Evolutionary conservation across 2,888 invertebrate species (phyloP).

Genomic region (Lithodes maja): DNA sequence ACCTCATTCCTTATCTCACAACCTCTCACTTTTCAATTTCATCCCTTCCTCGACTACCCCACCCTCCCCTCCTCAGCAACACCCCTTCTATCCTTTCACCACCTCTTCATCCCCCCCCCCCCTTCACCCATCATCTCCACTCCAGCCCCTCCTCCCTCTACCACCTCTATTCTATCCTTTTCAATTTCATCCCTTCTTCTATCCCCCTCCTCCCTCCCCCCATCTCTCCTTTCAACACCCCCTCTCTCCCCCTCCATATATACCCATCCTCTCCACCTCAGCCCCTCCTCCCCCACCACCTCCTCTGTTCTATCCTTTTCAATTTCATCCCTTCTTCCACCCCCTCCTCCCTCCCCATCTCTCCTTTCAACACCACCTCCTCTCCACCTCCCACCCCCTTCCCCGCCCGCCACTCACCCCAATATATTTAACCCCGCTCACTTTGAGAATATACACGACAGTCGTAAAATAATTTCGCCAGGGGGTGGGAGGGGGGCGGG

Average conservation of each 20-base stretch:
- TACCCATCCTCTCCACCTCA: neutral
- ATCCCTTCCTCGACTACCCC: neutral
- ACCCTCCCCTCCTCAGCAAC: neutral
- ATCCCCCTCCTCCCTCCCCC: neutral
- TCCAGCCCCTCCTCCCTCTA: neutral
- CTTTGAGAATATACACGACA: slow-evolving; percentile 48
- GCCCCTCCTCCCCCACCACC: neutral
- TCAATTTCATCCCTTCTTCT: neutral
- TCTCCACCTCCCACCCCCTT: neutral
- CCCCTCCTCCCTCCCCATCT: neutral
- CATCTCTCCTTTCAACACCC: neutral
- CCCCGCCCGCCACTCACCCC: slow-evolving; percentile 32
- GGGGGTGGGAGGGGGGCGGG: neutral
- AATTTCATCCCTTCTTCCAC: neutral
- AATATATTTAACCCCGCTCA: slow-evolving; percentile 47
- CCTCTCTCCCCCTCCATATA: neutral
- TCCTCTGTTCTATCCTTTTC: neutral
- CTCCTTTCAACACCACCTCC: neutral
- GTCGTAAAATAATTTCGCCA: slow-evolving; percentile 52
- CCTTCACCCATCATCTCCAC: neutral
- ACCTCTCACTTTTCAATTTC: neutral
- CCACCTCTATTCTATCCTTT: neutral
- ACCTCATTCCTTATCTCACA: too few species aligned
- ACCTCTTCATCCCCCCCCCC: neutral
- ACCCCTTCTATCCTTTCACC: neutral